These are phyloP conservation scores for Nephrocerus scutellatus DNA, from an alignment of 2,888 invertebrate genomes.

Conservation along the genomic window DNA sequence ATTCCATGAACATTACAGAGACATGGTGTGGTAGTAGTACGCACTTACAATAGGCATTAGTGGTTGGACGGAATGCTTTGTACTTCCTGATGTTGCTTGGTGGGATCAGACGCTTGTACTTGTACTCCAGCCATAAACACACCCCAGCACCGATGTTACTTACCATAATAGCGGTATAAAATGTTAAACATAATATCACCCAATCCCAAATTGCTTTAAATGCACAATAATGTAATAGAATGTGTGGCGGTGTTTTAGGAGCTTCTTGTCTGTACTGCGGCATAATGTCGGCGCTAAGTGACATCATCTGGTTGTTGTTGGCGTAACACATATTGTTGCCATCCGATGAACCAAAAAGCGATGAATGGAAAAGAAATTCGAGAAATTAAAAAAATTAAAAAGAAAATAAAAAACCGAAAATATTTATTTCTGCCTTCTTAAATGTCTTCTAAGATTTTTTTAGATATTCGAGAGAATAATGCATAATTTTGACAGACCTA, in stretches of 20 bases:
- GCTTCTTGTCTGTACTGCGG: constrained; percentile 99
- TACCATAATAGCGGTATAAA: constrained; percentile 78
- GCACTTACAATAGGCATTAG: not conserved
- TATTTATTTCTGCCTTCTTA: too few species aligned
- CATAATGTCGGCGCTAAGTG: constrained; percentile 95
- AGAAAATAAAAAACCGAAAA: too few species aligned
- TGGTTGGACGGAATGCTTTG: not conserved
- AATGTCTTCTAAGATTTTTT: too few species aligned
- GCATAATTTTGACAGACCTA: too few species aligned
- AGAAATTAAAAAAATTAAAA: too few species aligned
- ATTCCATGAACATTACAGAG: constrained; percentile 5
- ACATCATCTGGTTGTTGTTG: constrained; percentile 96
- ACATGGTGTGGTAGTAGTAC: not conserved
- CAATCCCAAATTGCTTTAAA: constrained; percentile 99
- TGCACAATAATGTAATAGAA: constrained; percentile 98
- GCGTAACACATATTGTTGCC: too few species aligned
- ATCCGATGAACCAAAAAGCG: too few species aligned
- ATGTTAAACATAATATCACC: constrained; percentile 98
- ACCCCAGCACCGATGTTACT: too few species aligned
- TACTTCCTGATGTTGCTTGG: not conserved
- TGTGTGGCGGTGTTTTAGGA: constrained; percentile 99
- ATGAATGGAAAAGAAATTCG: too few species aligned
- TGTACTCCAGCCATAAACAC: too few species aligned
- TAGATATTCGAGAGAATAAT: too few species aligned
- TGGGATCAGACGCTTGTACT: constrained; percentile 2